A percentile compares a stretch with the other conserved stretches of the same genome.
phyloP scores from a whole-genome alignment of 2,888 invertebrate species.

The Hyalella azteca region DNA sequence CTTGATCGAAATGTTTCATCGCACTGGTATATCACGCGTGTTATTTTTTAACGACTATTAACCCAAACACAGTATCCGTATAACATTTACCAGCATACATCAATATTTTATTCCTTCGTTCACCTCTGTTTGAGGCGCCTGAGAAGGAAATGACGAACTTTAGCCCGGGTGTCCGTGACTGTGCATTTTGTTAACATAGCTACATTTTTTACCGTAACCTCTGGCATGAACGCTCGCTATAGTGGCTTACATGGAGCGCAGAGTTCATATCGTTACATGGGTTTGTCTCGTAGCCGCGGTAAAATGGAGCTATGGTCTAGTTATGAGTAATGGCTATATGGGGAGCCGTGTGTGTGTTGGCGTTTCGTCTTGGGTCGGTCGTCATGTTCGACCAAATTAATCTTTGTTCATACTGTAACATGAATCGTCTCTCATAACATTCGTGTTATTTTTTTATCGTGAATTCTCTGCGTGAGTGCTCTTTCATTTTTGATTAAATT shows the following conservation, averaged over 20 bases:
- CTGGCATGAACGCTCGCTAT: background rate
- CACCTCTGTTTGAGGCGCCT: background rate
- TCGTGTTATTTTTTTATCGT: background rate
- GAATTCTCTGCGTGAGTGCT: background rate
- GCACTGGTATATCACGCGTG: background rate
- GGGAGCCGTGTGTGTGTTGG: background rate
- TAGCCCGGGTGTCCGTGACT: conserved; percentile 28
- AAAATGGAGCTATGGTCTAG: background rate
- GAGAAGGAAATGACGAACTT: conserved; percentile 35
- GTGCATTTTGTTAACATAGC: conserved; percentile 4
- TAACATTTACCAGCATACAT: background rate
- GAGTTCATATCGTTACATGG: background rate
- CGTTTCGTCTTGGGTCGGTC: background rate
- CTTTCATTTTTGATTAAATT: background rate
- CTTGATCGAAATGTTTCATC: background rate
- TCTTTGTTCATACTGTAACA: background rate
- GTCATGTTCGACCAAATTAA: background rate
- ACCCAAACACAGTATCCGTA: too few relatives aligned
- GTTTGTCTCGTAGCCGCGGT: background rate
- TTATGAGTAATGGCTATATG: conserved; percentile 17
- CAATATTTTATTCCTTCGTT: background rate
- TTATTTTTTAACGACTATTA: background rate
- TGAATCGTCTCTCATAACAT: background rate
- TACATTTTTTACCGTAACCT: background rate
- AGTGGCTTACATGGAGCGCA: background rate